Evolutionary conservation across 2,797 vertebrate genomes (phyloP).

Genomic region (Glyptemys insculpta): DNA sequence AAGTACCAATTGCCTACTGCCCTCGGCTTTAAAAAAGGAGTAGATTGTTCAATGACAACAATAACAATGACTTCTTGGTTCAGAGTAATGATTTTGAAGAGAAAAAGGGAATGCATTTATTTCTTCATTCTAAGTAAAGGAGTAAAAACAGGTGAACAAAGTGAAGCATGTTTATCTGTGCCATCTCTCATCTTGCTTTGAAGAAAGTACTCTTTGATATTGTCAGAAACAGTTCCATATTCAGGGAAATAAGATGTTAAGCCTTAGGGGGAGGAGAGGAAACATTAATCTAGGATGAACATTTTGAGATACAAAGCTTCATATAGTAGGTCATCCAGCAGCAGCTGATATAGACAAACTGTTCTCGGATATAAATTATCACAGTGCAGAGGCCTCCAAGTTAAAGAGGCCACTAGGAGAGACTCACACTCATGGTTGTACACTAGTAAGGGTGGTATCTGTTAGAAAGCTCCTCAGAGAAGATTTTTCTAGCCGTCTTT

Average conservation of each 20-base stretch:
- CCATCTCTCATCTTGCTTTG: neutral
- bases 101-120: neutral
- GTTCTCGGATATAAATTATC: neutral
- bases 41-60: neutral
- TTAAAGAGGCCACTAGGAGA: neutral
- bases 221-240: neutral
- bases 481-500: neutral
- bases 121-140: neutral
- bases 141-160: neutral
- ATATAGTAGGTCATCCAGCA: neutral
- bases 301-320: neutral
- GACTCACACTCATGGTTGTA: neutral
- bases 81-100: neutral
- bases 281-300: neutral
- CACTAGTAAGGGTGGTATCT: neutral
- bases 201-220: neutral
- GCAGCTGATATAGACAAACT: neutral
- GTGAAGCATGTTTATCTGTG: neutral
- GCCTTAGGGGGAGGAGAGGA: neutral
- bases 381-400: neutral
- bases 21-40: neutral
- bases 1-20: neutral
- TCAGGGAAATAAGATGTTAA: neutral
- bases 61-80: neutral
- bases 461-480: neutral